Evolutionary conservation across 2,797 vertebrate genomes (phyloP), one percentile per base, ranked within the genome.

Genomic region (Peromyscus nudipes): DNA sequence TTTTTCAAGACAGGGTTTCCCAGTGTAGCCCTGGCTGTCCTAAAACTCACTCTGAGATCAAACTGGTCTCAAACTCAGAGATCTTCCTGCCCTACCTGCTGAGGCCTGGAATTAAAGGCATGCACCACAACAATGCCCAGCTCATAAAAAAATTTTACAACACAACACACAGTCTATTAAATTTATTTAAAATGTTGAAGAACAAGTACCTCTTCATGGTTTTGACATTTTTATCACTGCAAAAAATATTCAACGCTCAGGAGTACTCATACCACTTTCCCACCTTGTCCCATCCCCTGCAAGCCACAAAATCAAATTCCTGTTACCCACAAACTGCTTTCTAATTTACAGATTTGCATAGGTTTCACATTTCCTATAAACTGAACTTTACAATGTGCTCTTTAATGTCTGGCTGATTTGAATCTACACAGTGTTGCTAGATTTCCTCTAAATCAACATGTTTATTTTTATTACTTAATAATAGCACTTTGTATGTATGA

Each of bases 331-430:
- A 27, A 43, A 62, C n/a, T 83, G 2, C 40, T 77, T 91, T 91
- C 34, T 82, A 34, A 55, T 80, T 85, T 77, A 77, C 76, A 21
- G 8, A 93, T 76, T 92, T 94, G 3, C 4, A 4, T 29, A 49
- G 31, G 71, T 17, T 96, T 13, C 12, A n/a, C 81, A 85, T 85
- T 84, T 92, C 31, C 40, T 57, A 85, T 84, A 40, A 92, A 84
- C 21, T 8, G 40, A 81, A 64, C 76, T n/a, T 84, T 76, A 71
- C 60, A n/a, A 62, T 40, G 34, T 55, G 60, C 64, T 8, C 1
- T 92, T 85, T 91, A 62, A 3, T 55, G 29, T 57, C n/a, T 76
- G n/a, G 9, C 17, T 85, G 83, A 25, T 90, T 91, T 46, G 6
- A 65, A 65, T 65, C 34, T 40, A 85, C 25, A 71, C 12, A 84